These are phyloP conservation scores for Pandemis heparana DNA, from an alignment of 2,888 invertebrate genomes.

Conservation along the genomic window DNA sequence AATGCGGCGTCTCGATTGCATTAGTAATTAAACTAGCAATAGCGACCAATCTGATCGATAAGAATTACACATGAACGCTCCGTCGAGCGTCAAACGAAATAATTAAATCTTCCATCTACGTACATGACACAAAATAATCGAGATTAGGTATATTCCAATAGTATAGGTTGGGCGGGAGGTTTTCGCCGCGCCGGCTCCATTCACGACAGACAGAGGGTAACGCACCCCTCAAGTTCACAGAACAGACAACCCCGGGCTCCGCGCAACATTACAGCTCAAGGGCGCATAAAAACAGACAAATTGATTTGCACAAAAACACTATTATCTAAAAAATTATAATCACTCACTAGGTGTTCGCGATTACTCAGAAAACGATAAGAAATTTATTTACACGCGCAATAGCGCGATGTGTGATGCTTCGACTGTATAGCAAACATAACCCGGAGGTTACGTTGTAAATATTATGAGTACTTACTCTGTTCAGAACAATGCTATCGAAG, in stretches of 20 bases:
- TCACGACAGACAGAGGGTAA: slow-evolving; percentile 67
- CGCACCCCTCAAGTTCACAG: slow-evolving; percentile 83
- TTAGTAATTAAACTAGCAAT: slow-evolving; percentile 35
- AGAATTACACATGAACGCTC: slow-evolving; percentile 31
- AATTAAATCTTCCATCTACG: slow-evolving; percentile 34
- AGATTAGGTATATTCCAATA: slow-evolving; percentile 24
- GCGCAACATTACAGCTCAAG: slow-evolving; percentile 22
- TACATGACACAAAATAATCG: slow-evolving; percentile 19
- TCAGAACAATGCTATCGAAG: slow-evolving; percentile 61
- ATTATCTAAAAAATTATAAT: slow-evolving; percentile 33
- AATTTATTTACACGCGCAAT: slow-evolving; percentile 37
- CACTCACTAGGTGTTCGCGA: slow-evolving; percentile 32
- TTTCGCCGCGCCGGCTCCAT: slow-evolving; percentile 43
- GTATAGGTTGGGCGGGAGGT: slow-evolving; percentile 32
- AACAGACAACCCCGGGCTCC: slow-evolving; percentile 55
- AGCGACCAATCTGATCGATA: slow-evolving; percentile 28
- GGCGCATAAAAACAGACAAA: slow-evolving; percentile 54
- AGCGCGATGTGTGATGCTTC: background rate
- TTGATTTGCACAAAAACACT: slow-evolving; percentile 50
- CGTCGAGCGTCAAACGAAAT: slow-evolving; percentile 29
- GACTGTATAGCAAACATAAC: slow-evolving; percentile 44
- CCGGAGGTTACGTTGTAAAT: slow-evolving; percentile 58
- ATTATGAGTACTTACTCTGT: slow-evolving; percentile 62
- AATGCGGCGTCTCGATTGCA: slow-evolving; percentile 23
- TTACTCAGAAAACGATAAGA: slow-evolving; percentile 49